A percentile compares a stretch with the other conserved stretches of the same genome.
These are phyloP conservation scores for Tetanocera ferruginea DNA, from an alignment of 2,888 invertebrate species.

Conservation along the genomic window DNA sequence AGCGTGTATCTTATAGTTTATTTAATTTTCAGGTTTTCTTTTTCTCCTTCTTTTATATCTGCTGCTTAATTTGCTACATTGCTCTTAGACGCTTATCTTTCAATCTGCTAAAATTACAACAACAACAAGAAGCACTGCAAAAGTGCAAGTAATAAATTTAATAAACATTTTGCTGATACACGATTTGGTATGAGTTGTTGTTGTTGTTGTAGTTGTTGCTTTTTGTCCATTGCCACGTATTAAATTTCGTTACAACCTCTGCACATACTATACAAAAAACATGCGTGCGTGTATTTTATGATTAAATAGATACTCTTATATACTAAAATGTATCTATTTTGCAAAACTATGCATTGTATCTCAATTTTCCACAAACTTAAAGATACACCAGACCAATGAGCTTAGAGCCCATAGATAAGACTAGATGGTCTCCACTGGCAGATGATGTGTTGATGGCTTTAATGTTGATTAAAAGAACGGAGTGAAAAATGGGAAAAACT, in stretches of 20 bases:
- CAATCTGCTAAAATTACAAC: slow-evolving; percentile 18
- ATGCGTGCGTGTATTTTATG: slow-evolving; percentile 37
- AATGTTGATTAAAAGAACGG: slow-evolving; percentile 27
- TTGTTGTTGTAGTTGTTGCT: slow-evolving; percentile 6
- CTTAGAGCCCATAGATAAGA: background rate
- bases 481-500: background rate
- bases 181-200: background rate
- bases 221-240: slow-evolving; percentile 25
- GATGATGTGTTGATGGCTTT: slow-evolving; percentile 32
- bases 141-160: slow-evolving; percentile 51
- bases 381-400: background rate
- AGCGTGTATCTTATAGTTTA: slow-evolving; percentile 8
- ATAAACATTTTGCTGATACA: slow-evolving; percentile 47
- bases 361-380: background rate
- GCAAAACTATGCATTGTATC: background rate
- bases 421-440: background rate
- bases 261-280: slow-evolving; percentile 5
- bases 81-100: slow-evolving; percentile 26
- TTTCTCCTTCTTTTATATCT: background rate
- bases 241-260: slow-evolving; percentile 26
- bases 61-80: slow-evolving; percentile 29
- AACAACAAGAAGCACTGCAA: background rate
- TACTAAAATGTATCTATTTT: too few relatives aligned
- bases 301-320: slow-evolving; percentile 17
- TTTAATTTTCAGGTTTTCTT: background rate